A percentile compares a stretch with the other conserved stretches of the same genome.
phyloP scores from a whole-genome alignment of 92 coral and sea anemone species.

The Phenganax subtilis region DNA sequence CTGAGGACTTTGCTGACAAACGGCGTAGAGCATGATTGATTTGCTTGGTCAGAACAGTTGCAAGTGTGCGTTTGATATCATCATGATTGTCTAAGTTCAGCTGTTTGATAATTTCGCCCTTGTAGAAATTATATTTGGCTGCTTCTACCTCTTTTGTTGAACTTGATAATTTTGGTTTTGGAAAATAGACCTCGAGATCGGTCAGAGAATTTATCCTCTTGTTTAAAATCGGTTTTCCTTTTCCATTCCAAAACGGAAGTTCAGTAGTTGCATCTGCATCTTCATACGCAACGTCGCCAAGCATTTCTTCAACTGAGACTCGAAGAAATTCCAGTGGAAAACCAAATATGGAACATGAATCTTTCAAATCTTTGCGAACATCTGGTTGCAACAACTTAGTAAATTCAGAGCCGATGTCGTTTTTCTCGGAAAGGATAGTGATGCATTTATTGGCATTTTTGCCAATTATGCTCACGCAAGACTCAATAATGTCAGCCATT shows the following conservation, averaged over 20 bases:
- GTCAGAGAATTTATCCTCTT: conserved; percentile 53
- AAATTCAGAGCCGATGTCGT: conserved; percentile 19
- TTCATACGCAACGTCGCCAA: conserved; percentile 50
- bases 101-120: conserved; percentile 47
- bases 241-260: conserved; percentile 49
- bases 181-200: conserved; percentile 58
- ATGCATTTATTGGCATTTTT: conserved; percentile 44
- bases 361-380: conserved; percentile 41
- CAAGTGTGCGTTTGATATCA: conserved; percentile 38
- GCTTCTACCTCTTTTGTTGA: conserved; percentile 32
- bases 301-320: conserved; percentile 49
- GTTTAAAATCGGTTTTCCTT: conserved; percentile 39
- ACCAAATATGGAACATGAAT: conserved; percentile 44
- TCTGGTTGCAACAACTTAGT: conserved; percentile 37
- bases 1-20: not conserved
- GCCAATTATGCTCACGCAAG: conserved; percentile 56
- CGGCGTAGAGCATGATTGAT: conserved; percentile 14
- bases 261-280: conserved; percentile 52
- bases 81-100: conserved; percentile 28
- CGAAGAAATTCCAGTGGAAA: conserved; percentile 41
- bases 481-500: conserved; percentile 56
- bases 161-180: conserved; percentile 45
- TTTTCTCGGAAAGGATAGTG: conserved; percentile 50
- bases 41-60: not conserved
- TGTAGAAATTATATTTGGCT: conserved; percentile 53